Evolutionary conservation across 2,797 vertebrate species (phyloP).

Genomic region (Aselliscus stoliczkanus): DNA sequence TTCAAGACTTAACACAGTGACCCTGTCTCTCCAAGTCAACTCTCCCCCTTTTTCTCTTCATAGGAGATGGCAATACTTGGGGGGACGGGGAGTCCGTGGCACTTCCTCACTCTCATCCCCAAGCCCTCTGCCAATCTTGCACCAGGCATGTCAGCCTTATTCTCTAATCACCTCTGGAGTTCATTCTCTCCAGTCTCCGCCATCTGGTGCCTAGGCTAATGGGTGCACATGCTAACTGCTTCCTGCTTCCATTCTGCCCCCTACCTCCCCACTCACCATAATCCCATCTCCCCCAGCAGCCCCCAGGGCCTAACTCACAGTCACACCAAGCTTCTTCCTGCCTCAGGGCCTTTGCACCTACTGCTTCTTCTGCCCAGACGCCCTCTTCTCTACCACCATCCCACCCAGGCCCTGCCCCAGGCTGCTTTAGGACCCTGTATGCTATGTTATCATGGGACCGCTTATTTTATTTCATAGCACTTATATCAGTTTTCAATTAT

Average conservation of each 20-base stretch:
- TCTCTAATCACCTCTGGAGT: neutral
- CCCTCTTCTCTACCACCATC: neutral
- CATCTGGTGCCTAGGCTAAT: fast-evolving
- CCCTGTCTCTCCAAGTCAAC: neutral
- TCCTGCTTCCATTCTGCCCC: neutral
- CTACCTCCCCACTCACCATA: neutral
- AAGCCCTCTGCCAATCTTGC: neutral
- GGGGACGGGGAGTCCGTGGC: no score
- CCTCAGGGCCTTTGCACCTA: neutral
- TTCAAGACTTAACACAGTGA: neutral
- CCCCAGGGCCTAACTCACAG: neutral
- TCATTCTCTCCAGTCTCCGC: neutral
- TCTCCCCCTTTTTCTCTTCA: no score
- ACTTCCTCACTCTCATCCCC: neutral
- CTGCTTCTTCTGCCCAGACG: neutral
- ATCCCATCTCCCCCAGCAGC: neutral
- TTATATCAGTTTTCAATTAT: neutral
- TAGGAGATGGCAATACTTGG: neutral
- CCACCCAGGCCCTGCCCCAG: neutral
- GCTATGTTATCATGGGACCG: neutral
- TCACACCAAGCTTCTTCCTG: neutral
- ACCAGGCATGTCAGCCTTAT: fast-evolving
- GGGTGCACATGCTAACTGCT: fast-evolving
- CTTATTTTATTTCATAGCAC: neutral
- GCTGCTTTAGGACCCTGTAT: neutral